Percentiles rank a stretch among this genome's conserved stretches.
phyloP scores from a whole-genome alignment of 2,888 invertebrate genomes.

The Pardosa pseudoannulata region DNA sequence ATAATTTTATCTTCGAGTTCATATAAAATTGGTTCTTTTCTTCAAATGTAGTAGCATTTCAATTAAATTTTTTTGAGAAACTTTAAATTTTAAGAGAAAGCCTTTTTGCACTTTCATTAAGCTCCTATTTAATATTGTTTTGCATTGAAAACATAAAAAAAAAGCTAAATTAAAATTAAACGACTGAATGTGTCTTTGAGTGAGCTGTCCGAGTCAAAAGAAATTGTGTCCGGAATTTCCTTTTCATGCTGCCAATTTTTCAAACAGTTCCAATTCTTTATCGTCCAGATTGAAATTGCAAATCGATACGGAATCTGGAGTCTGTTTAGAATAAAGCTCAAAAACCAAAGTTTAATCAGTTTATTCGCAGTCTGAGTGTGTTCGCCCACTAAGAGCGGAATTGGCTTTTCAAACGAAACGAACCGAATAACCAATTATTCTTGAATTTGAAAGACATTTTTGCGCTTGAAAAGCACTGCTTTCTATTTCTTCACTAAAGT shows the following conservation, averaged over 20 bases:
- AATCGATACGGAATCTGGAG: slow-evolving; percentile 1
- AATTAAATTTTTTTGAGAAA: too few relatives aligned
- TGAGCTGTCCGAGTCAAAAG: too few relatives aligned
- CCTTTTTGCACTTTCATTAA: too few relatives aligned
- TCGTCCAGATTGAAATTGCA: slow-evolving; percentile 1
- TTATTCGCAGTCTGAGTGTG: slow-evolving; percentile 1
- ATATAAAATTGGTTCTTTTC: too few relatives aligned
- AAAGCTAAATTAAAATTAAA: too few relatives aligned
- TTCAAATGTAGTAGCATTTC: too few relatives aligned
- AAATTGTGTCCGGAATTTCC: not conserved
- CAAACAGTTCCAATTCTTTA: slow-evolving; percentile 3
- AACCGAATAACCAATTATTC: slow-evolving; percentile 12
- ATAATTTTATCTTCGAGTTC: too few relatives aligned
- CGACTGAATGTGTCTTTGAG: too few relatives aligned
- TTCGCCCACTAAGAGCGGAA: not conserved
- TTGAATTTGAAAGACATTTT: not conserved
- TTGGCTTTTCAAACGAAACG: slow-evolving; percentile 8
- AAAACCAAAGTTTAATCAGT: slow-evolving; percentile 18
- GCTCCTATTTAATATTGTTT: too few relatives aligned
- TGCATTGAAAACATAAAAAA: too few relatives aligned
- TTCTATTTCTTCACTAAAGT: not conserved
- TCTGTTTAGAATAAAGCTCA: not conserved
- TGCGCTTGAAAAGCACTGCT: not conserved
- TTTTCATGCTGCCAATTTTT: not conserved
- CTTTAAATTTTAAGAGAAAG: too few relatives aligned